These are phyloP conservation scores for Podarcis cretensis DNA, from an alignment of 2,113 vertebrate genomes.

Conservation along the genomic window DNA sequence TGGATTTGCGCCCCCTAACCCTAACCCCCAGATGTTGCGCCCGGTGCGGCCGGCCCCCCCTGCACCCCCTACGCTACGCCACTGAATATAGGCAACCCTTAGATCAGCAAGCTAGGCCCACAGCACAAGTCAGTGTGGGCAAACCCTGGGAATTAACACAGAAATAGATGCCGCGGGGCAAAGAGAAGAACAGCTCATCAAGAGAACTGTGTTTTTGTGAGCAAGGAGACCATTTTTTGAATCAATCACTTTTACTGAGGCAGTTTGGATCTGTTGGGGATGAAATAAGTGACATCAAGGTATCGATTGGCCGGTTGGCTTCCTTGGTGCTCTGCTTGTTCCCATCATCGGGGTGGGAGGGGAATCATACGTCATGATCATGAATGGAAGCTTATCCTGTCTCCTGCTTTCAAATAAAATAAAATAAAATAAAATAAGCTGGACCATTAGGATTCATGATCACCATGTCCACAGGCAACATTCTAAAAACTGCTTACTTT, in stretches of 20 bases:
- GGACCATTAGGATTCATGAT: not conserved
- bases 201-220: not conserved
- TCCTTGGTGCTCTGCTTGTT: too few relatives aligned
- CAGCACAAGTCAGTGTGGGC: too few relatives aligned
- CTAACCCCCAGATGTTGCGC: too few relatives aligned
- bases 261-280: not conserved
- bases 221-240: not conserved
- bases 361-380: too few relatives aligned
- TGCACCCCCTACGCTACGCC: too few relatives aligned
- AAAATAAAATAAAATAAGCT: not conserved
- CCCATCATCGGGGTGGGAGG: too few relatives aligned
- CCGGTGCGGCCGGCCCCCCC: too few relatives aligned
- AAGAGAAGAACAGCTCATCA: not conserved
- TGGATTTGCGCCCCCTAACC: too few relatives aligned
- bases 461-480: not conserved
- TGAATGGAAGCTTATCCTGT: not conserved
- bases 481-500: constrained; percentile 78
- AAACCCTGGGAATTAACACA: not conserved
- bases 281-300: not conserved
- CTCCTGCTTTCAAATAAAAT: not conserved
- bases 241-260: not conserved
- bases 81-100: not conserved
- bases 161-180: not conserved
- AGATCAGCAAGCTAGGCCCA: not conserved
- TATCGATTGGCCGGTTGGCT: too few relatives aligned